Percentiles rank a stretch among this genome's conserved stretches.
phyloP scores from a whole-genome alignment of 2,888 invertebrate genomes.

The Scelioninae gen. 1 region DNA sequence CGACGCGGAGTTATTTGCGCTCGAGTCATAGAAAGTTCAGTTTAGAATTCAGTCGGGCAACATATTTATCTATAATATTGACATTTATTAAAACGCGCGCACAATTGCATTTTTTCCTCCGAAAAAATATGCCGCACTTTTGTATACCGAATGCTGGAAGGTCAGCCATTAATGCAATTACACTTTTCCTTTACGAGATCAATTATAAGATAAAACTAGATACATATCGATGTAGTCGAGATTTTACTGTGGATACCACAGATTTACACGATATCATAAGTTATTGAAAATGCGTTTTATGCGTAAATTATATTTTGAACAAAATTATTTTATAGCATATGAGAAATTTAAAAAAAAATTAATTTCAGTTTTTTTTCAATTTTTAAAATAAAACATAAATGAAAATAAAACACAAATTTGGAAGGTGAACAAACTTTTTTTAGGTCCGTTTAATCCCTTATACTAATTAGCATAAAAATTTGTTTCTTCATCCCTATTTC shows the following conservation, averaged over 20 bases:
- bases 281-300: constrained; percentile 31
- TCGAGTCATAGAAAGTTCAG: constrained; percentile 23
- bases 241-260: constrained; percentile 22
- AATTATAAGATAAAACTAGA: constrained; percentile 42
- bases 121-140: constrained; percentile 25
- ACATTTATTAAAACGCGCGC: constrained; percentile 21
- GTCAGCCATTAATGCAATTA: constrained; percentile 45
- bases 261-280: constrained; percentile 26
- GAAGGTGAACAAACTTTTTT: too few species aligned
- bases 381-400: too few species aligned
- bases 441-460: too few species aligned
- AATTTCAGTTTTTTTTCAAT: too few species aligned
- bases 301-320: too few species aligned
- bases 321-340: too few species aligned
- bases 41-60: constrained; percentile 24
- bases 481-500: too few species aligned
- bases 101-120: background rate
- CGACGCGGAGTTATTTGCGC: constrained; percentile 16
- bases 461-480: too few species aligned
- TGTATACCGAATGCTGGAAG: constrained; percentile 25
- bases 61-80: constrained; percentile 40
- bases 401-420: too few species aligned
- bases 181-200: constrained; percentile 37
- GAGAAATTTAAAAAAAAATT: too few species aligned
- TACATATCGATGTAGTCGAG: constrained; percentile 36